These are phyloP conservation scores for Etheostoma perlongum DNA, from an alignment of 2,797 vertebrate genomes.

Conservation along the genomic window DNA sequence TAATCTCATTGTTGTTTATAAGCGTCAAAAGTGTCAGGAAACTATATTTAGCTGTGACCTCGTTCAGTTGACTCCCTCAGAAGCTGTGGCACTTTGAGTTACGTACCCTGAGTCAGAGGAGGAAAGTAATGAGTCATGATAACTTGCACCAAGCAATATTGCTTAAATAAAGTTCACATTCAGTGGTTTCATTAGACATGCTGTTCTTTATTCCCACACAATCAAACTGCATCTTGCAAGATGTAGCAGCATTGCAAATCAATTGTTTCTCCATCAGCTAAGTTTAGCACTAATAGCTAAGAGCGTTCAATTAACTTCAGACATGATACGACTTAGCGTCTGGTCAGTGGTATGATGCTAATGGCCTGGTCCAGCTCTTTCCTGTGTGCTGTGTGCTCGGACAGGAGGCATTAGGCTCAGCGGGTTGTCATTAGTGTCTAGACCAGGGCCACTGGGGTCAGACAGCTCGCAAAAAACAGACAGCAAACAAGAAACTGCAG, in stretches of 20 bases:
- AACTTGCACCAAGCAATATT: constrained; percentile 5
- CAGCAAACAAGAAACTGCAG: constrained; percentile 63
- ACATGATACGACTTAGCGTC: constrained; percentile 71
- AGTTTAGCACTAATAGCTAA: constrained; percentile 67
- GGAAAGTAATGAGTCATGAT: constrained; percentile 25
- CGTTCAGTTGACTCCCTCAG: constrained; percentile 36
- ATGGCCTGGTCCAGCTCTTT: constrained; percentile 70
- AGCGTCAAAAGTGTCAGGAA: constrained; percentile 65
- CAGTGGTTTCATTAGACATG: not conserved
- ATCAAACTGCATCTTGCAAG: constrained; percentile 30
- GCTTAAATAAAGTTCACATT: constrained; percentile 33
- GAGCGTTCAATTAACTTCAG: constrained; percentile 75
- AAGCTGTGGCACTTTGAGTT: constrained; percentile 32
- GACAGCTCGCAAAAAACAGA: constrained; percentile 56
- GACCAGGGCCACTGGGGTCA: constrained; percentile 75
- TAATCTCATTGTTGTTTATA: constrained; percentile 73
- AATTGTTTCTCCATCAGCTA: constrained; percentile 64
- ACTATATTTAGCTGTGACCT: constrained; percentile 76
- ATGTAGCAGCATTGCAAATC: constrained; percentile 31
- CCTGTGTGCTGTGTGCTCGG: constrained; percentile 44
- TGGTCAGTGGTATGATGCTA: constrained; percentile 71
- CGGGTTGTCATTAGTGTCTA: constrained; percentile 76
- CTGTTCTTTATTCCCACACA: constrained; percentile 1
- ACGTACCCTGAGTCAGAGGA: constrained; percentile 37
- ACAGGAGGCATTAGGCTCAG: constrained; percentile 70